phyloP scores from a whole-genome alignment of 2,888 invertebrate genomes.

The Luffia ferchaultella region DNA sequence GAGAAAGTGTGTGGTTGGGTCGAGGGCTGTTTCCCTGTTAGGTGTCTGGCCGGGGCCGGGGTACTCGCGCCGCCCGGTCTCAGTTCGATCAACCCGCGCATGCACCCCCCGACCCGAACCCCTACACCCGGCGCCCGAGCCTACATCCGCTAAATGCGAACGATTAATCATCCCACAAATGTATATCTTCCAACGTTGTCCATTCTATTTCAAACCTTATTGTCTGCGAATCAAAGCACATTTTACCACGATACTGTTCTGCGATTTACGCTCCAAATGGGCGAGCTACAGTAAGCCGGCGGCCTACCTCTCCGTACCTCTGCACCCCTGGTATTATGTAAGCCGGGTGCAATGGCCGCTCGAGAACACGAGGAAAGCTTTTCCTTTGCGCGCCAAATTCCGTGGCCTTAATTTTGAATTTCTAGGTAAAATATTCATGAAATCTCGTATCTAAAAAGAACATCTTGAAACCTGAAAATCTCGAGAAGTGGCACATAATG shows the following conservation, averaged over 20 bases:
- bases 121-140: slow-evolving; percentile 22
- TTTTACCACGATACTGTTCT: slow-evolving; percentile 23
- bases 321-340: slow-evolving; percentile 59
- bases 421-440: slow-evolving; percentile 1
- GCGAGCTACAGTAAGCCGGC: slow-evolving; percentile 12
- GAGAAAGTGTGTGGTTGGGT: too few relatives aligned
- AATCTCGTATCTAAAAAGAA: not conserved
- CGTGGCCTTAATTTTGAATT: slow-evolving; percentile 30
- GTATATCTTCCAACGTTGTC: slow-evolving; percentile 26
- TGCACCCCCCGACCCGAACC: slow-evolving; percentile 17
- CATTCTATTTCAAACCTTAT: slow-evolving; percentile 33
- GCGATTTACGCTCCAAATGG: slow-evolving; percentile 25
- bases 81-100: slow-evolving; percentile 48
- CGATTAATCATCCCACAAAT: slow-evolving; percentile 47
- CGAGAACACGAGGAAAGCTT: slow-evolving; percentile 38
- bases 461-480: too few relatives aligned
- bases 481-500: too few relatives aligned
- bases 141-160: slow-evolving; percentile 36
- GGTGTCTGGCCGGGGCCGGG: too few relatives aligned
- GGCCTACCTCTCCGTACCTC: slow-evolving; percentile 47
- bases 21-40: too few relatives aligned
- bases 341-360: slow-evolving; percentile 60
- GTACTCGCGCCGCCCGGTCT: too few relatives aligned
- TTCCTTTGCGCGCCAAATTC: slow-evolving; percentile 29
- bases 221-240: slow-evolving; percentile 26